Evolutionary conservation across 2,888 invertebrate species (phyloP), one percentile per base, ranked within the genome.

Genomic region (Allacma fusca): DNA sequence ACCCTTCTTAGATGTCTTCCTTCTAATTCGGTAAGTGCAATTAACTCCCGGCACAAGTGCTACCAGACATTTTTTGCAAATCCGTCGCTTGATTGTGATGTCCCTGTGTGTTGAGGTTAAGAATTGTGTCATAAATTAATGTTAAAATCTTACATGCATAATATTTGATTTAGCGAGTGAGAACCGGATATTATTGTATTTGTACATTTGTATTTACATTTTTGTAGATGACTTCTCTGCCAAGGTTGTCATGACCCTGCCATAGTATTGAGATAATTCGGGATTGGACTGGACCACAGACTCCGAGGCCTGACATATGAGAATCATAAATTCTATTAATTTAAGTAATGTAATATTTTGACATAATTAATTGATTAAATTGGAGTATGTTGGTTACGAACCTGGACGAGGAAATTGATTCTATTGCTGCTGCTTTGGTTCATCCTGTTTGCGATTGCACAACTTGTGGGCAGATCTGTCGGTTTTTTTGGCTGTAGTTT

Each of bases 211-310:
- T 23, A 7, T n/a, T 9, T 80, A 82, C 83, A 79, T 75, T 78
- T 83, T 83, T 21, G 80, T 79, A 0, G 79, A 65, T 34, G 82
- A 81, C 70, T 83, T 83, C 24, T 82, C 81, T 5, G 83, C 80
- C 19, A 83, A 67, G 19, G 80, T 78, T 5, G 75, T 81, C 26
- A 82, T 26, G 9, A 81, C 78, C 50, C 79, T 57, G 21, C 82
- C 82, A 79, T 83, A 83, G 43, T 80, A 77, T 34, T 71, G 77
- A 13, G 72, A 70, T 29, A 71, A n/a, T 9, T 40, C 9, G 0
- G 75, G 75, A n/a, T 62, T 62, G 62, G 1, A 19, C 9, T 76
- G 40, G 1, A 29, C 71, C 13, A 72, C 72, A 64, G 7, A 19
- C 57, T 76, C 67, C 0, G 76, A 71, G 13, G 76, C 78, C 76